Percentiles rank a stretch among this genome's conserved stretches.
Evolutionary conservation across 2,888 invertebrate species (phyloP).

Genomic region (Agrotis clavis): DNA sequence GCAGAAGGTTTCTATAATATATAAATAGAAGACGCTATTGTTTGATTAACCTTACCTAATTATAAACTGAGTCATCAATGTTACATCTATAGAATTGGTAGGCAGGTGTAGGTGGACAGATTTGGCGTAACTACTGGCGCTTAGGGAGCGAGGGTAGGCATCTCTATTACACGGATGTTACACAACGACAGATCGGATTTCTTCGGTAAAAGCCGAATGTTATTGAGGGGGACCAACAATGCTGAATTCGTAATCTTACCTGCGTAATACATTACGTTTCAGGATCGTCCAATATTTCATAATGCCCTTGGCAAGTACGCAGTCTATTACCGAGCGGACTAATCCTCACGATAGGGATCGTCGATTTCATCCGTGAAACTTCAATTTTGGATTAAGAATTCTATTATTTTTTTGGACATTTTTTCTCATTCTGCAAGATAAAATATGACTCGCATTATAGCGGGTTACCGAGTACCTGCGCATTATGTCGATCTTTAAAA

Average conservation of each 20-base stretch:
- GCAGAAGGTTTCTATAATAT: no score
- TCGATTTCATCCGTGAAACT: conserved; percentile 40
- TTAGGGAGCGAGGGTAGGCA: conserved; percentile 14
- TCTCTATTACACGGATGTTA: conserved; percentile 67
- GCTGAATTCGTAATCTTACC: conserved; percentile 50
- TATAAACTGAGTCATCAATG: neutral
- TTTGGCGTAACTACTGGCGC: conserved; percentile 2
- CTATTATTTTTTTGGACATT: conserved; percentile 37
- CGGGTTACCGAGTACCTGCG: neutral
- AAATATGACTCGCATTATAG: conserved; percentile 9
- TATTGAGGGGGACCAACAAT: conserved; percentile 51
- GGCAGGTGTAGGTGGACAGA: neutral
- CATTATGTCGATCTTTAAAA: conserved; percentile 11
- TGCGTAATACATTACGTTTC: conserved; percentile 47
- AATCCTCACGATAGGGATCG: conserved; percentile 54
- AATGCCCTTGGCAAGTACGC: conserved; percentile 42
- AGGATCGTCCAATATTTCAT: conserved; percentile 43
- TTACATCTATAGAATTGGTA: conserved; percentile 1
- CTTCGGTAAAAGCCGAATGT: conserved; percentile 66
- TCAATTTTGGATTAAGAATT: conserved; percentile 49
- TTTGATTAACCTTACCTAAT: neutral
- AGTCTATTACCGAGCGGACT: conserved; percentile 53
- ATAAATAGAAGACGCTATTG: no score
- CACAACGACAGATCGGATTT: conserved; percentile 58
- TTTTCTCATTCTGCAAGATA: conserved; percentile 1